These are phyloP conservation scores for Stenichneumon culpator DNA, from an alignment of 2,888 invertebrate genomes.

Conservation along the genomic window DNA sequence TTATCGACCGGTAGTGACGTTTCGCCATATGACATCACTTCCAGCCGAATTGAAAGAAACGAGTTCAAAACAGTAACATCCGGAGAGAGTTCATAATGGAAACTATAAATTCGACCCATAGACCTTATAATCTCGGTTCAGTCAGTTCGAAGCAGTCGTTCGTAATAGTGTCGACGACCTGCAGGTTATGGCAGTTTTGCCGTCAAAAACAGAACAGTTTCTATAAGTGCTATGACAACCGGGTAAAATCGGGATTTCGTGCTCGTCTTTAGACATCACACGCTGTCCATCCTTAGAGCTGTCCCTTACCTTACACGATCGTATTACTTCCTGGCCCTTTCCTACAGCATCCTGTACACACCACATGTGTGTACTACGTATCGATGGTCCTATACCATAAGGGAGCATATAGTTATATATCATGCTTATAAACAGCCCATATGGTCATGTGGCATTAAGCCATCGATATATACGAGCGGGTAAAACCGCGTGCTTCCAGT, in stretches of 20 bases:
- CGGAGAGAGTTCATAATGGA: no score
- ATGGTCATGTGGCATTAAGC: background rate
- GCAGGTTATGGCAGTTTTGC: background rate
- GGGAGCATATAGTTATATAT: background rate
- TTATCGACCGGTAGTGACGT: no score
- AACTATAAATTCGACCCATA: no score
- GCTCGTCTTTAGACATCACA: slow-evolving; percentile 5
- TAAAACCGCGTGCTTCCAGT: slow-evolving; percentile 28
- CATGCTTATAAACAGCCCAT: background rate
- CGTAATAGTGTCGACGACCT: background rate
- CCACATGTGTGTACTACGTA: background rate
- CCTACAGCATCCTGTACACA: background rate
- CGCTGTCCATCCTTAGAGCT: slow-evolving; percentile 29
- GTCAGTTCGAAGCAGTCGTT: background rate
- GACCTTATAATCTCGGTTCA: background rate
- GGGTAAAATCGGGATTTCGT: slow-evolving; percentile 28
- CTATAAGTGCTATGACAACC: slow-evolving; percentile 18
- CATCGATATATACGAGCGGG: background rate
- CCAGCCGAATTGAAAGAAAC: no score
- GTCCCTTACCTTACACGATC: background rate
- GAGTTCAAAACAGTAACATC: no score
- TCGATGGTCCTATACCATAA: background rate
- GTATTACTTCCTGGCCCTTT: background rate
- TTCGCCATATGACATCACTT: no score
- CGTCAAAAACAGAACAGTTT: background rate